Percentiles rank a stretch among this genome's conserved stretches.
Conservation (phyloP, 2,888 invertebrate species). For the Caradrina kadenii region DNA sequence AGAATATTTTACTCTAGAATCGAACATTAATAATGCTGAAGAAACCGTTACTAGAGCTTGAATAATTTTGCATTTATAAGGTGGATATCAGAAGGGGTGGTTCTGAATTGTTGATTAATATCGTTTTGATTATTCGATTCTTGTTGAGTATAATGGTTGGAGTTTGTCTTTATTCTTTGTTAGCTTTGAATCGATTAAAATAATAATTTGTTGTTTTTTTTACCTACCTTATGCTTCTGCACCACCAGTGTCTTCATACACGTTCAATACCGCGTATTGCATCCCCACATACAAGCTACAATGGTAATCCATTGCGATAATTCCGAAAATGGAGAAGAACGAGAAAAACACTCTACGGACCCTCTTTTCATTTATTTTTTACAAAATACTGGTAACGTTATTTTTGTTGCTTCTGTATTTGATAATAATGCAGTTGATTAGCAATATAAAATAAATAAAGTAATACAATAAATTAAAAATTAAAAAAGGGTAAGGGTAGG, state of each 20-base stretch:
- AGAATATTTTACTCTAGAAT: slow-evolving; percentile 57
- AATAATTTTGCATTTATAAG: slow-evolving; percentile 66
- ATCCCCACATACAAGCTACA: no score
- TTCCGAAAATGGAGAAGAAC: slow-evolving; percentile 5
- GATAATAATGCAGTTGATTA: no score
- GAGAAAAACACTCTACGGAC: no score
- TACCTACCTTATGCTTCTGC: no score
- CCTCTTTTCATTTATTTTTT: no score
- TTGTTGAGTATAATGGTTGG: background rate
- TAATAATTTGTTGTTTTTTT: background rate
- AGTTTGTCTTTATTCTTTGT: background rate
- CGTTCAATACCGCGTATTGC: no score
- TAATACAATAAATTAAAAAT: no score
- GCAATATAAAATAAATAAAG: background rate
- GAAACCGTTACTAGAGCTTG: slow-evolving; percentile 53
- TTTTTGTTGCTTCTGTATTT: no score
- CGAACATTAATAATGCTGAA: slow-evolving; percentile 66
- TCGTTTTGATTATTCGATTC: slow-evolving; percentile 29
- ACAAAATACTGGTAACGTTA: no score
- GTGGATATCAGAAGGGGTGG: slow-evolving; percentile 6
- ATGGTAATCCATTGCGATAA: no score
- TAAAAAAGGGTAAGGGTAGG: no score
- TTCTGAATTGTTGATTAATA: slow-evolving; percentile 35
- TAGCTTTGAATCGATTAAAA: background rate
- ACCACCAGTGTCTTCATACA: no score